Conservation (phyloP, 2,888 invertebrate genomes). For the Lottia scabra region DNA sequence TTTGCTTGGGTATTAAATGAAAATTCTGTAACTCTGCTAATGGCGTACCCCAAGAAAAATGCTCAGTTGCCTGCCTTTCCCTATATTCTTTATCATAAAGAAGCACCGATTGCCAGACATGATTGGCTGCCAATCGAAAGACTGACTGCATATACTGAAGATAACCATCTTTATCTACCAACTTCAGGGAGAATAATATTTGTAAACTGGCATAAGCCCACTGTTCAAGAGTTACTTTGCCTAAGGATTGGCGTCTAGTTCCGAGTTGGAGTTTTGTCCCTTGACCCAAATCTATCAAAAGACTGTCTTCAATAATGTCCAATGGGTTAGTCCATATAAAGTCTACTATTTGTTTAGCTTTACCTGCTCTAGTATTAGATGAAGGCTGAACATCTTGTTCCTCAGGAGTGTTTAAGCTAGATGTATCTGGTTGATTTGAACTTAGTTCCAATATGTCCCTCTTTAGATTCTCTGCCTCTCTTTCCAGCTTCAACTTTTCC, state of each 20-base stretch:
- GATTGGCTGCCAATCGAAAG: neutral
- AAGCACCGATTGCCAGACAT: neutral
- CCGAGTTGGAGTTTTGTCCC: neutral
- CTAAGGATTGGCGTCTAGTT: neutral
- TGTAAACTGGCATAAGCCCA: neutral
- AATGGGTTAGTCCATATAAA: neutral
- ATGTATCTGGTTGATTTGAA: too few species aligned
- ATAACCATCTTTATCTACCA: neutral
- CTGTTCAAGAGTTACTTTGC: neutral
- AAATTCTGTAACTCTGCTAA: neutral
- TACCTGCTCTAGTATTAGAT: too few species aligned
- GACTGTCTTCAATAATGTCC: neutral
- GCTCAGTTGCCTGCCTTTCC: neutral
- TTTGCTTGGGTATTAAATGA: neutral
- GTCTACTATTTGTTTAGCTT: constrained; percentile 9
- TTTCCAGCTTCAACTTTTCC: too few species aligned
- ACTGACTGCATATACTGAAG: neutral
- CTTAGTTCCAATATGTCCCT: too few species aligned
- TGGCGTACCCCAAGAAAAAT: neutral
- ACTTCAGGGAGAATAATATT: too few species aligned
- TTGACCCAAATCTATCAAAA: neutral
- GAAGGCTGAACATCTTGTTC: too few species aligned
- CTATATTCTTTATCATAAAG: neutral
- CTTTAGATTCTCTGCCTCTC: too few species aligned
- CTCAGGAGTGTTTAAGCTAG: too few species aligned